These are phyloP conservation scores for Zeugodacus cucurbitae DNA, from an alignment of 1,140 invertebrate species.

Conservation along the genomic window DNA sequence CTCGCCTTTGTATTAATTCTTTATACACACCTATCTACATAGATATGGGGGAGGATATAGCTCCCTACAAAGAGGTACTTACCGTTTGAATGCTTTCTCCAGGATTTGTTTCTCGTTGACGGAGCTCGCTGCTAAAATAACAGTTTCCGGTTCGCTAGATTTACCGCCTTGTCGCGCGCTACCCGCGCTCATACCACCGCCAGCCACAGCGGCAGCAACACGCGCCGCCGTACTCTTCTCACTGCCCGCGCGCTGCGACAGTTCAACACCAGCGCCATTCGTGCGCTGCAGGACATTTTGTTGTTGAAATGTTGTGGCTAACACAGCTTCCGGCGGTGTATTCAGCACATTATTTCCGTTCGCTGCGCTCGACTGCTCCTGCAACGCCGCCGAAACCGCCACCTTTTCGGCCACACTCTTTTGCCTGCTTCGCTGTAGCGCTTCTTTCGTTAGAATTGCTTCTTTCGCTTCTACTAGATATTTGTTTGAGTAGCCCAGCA, in stretches of 20 bases:
- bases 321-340: slow-evolving; percentile 11
- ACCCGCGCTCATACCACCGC: not conserved
- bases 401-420: not conserved
- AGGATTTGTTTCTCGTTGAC: slow-evolving; percentile 65
- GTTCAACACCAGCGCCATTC: not conserved
- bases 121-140: slow-evolving; percentile 65
- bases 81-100: slow-evolving; percentile 64
- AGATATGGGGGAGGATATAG: not conserved
- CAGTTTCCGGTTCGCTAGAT: slow-evolving; percentile 60
- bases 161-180: slow-evolving; percentile 36
- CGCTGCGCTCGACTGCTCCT: not conserved
- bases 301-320: slow-evolving; percentile 20
- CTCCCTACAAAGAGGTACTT: slow-evolving; percentile 44
- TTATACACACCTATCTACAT: not conserved
- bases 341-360: slow-evolving; percentile 39
- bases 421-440: not conserved
- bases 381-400: not conserved
- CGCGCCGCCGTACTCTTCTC: not conserved
- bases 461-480: slow-evolving; percentile 47
- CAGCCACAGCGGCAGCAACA: not conserved
- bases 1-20: not conserved
- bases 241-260: not conserved
- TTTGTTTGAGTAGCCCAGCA: slow-evolving; percentile 26
- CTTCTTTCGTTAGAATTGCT: slow-evolving; percentile 30
- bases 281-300: not conserved